A percentile compares a stretch with the other conserved stretches of the same genome.
Evolutionary conservation across 2,888 invertebrate genomes (phyloP).

Genomic region (Acheta domesticus): DNA sequence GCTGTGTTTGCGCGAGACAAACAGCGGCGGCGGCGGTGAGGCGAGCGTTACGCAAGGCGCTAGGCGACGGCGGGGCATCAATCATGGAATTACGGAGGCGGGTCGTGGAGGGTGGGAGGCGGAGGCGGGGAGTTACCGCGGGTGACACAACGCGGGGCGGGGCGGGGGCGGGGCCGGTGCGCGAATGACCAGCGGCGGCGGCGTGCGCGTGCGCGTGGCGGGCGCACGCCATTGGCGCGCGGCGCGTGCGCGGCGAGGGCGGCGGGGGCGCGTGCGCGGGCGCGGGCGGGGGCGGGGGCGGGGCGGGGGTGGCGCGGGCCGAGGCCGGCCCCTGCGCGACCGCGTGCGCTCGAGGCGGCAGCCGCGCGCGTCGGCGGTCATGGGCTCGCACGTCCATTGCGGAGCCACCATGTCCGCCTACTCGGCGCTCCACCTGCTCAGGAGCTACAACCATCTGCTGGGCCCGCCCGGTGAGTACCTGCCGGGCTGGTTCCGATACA

Average conservation of each 20-base stretch:
- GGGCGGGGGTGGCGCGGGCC: neutral
- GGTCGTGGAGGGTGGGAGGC: no score
- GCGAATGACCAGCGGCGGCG: no score
- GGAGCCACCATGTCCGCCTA: slow-evolving; percentile 49
- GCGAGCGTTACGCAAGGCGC: no score
- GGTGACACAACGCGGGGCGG: no score
- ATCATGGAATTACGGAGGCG: no score
- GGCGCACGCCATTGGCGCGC: no score
- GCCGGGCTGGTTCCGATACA: neutral
- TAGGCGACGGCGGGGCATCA: no score
- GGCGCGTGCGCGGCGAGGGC: neutral
- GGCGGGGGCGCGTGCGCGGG: neutral
- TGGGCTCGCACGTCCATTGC: slow-evolving; percentile 43
- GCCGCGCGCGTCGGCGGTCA: slow-evolving; percentile 40
- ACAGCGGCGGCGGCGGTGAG: no score
- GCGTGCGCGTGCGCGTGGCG: no score
- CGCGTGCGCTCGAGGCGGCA: neutral
- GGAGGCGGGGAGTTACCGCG: no score
- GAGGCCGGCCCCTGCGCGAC: neutral
- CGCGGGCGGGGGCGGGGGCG: neutral
- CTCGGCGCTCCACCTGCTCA: slow-evolving; percentile 61
- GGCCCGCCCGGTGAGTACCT: slow-evolving; percentile 55
- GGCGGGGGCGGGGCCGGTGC: no score
- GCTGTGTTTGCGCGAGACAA: no score
- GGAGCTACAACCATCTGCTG: slow-evolving; percentile 64